Base-by-base conservation (phyloP, 2,888 invertebrate species). In the Monoplex corrugatus region DNA sequence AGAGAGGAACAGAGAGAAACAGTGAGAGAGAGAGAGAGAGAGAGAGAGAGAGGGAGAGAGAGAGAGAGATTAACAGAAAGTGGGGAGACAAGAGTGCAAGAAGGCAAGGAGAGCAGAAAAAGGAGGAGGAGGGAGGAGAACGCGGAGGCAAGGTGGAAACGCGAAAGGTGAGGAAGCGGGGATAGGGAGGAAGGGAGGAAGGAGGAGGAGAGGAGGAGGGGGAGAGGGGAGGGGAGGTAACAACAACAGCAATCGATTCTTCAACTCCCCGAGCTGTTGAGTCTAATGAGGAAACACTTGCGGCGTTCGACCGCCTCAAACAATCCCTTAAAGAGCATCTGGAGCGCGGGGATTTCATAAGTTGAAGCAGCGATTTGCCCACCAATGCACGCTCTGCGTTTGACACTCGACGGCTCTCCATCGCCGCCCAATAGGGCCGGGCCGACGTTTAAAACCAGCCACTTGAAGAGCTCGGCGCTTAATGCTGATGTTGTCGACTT, bases 201-300 rank as follows among this genome's bases (percentile, higher is more conserved):
- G 23, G 32, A n/a, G 78, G 23, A 8, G 78, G 78, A 35, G 35
- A 35, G 78, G 35, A 3, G 23, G 38, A 78, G 35, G 23, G 78
- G 35, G 10, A 78, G 78, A 72, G 16, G 6, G 78, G 10, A 8
- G 38, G 32, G 38, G 3, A 40, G 78, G 38, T 6, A 78, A 35
- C 40, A 6, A 80, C 19, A 5, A 80, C 28, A 43, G 23, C 23
- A 40, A 78, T 78, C 78, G 78, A 78, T 78, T 32, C 23, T 40
- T 78, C 78, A 40, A 40, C 57, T 3, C 35, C 23, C 23, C 10
- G 28, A 44, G 82, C 82, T 82, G 44, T 82, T 43, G 82, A 82
- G 82, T 82, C 82, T 82, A 82, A 82, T 82, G 82, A 82, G 82
- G 82, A 82, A 82, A 82, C 82, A 82, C 82, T 82, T 82, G 82